Evolutionary conservation across 2,888 invertebrate genomes (phyloP).

Genomic region (Ochropacha duplaris): DNA sequence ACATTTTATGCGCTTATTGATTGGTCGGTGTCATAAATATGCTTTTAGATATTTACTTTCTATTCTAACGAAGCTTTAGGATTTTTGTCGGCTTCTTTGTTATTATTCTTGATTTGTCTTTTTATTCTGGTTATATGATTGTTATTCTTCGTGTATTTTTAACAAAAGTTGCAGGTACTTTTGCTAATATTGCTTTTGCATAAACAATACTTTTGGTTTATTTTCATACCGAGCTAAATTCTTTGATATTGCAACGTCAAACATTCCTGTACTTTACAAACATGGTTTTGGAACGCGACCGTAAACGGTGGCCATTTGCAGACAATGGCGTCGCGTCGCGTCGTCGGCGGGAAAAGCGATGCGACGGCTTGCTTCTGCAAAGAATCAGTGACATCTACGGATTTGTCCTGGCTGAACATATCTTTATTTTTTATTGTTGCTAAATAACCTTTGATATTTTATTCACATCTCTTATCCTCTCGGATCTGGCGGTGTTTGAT

Average conservation of each 20-base stretch:
- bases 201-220: constrained; percentile 14
- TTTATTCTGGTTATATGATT: neutral
- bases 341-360: constrained; percentile 59
- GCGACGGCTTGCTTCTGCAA: constrained; percentile 39
- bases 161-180: too few species aligned
- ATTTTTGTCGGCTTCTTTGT: neutral
- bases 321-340: constrained; percentile 58
- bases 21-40: neutral
- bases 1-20: constrained; percentile 1
- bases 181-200: constrained; percentile 3
- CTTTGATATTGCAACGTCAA: constrained; percentile 54
- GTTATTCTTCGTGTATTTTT: neutral
- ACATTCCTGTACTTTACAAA: constrained; percentile 40
- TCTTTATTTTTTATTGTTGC: constrained; percentile 28
- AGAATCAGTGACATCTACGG: constrained; percentile 37
- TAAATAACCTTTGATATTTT: neutral
- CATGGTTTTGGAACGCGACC: constrained; percentile 54
- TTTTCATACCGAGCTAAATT: constrained; percentile 50
- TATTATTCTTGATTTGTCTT: neutral
- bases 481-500: neutral
- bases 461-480: neutral
- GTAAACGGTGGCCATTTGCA: constrained; percentile 72
- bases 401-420: constrained; percentile 43
- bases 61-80: neutral
- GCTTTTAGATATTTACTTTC: neutral